phyloP scores from a whole-genome alignment of 2,888 invertebrate genomes.

The Chydorus sphaericus region DNA sequence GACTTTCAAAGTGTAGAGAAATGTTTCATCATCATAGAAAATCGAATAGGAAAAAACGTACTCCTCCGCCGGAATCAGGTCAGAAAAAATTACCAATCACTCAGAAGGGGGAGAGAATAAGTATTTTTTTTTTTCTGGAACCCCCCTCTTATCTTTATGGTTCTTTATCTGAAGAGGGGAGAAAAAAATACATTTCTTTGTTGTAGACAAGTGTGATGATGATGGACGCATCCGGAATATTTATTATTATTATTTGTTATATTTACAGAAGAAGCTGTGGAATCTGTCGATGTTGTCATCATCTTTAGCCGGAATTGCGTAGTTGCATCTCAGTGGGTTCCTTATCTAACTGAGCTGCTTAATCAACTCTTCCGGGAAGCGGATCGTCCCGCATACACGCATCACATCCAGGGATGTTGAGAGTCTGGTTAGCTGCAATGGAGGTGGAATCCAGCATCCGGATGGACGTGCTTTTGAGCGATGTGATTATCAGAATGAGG shows the following conservation, averaged over 20 bases:
- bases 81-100: too few relatives aligned
- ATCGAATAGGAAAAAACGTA: too few relatives aligned
- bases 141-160: too few relatives aligned
- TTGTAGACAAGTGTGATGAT: too few relatives aligned
- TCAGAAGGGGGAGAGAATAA: too few relatives aligned
- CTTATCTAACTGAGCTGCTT: background rate
- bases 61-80: too few relatives aligned
- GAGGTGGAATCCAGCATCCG: background rate
- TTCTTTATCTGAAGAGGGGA: too few relatives aligned
- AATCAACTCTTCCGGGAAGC: background rate
- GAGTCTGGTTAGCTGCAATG: conserved; percentile 1
- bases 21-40: too few relatives aligned
- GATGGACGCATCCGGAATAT: background rate
- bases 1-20: too few relatives aligned
- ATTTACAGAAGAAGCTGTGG: background rate
- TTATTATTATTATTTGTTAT: background rate
- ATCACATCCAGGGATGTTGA: conserved; percentile 10
- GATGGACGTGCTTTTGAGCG: background rate
- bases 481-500: conserved; percentile 2
- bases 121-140: too few relatives aligned
- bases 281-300: conserved; percentile 12
- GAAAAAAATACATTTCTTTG: too few relatives aligned
- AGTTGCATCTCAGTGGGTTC: conserved; percentile 10
- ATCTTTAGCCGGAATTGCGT: conserved; percentile 13
- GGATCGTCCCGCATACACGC: background rate